These are phyloP conservation scores for Noctua fimbriata DNA, from an alignment of 2,888 invertebrate species.

Conservation along the genomic window DNA sequence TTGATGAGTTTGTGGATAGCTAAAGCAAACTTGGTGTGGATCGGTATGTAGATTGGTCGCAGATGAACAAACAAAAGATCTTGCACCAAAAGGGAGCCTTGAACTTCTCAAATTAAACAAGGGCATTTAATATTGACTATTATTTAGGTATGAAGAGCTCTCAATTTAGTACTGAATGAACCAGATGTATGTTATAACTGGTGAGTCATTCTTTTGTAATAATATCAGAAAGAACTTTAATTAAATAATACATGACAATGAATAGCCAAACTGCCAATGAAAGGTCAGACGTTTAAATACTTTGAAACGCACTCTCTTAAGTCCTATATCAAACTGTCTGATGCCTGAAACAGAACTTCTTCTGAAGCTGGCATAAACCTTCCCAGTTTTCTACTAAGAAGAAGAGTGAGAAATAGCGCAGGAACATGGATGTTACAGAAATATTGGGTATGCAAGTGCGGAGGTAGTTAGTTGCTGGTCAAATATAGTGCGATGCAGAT, in stretches of 20 bases:
- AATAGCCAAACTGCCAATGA: background rate
- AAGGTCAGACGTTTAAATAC: slow-evolving; percentile 1
- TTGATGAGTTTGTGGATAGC: background rate
- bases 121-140: slow-evolving; percentile 59
- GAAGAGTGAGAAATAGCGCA: no score
- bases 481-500: background rate
- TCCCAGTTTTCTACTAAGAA: background rate
- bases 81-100: slow-evolving; percentile 58
- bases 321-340: background rate
- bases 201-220: slow-evolving; percentile 39
- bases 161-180: slow-evolving; percentile 43
- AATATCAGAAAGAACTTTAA: slow-evolving; percentile 29
- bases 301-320: background rate
- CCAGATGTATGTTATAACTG: background rate
- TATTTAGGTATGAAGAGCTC: slow-evolving; percentile 57
- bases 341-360: background rate
- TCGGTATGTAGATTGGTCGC: slow-evolving; percentile 55
- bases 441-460: background rate
- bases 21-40: slow-evolving; percentile 22
- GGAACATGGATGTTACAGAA: background rate
- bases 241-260: slow-evolving; percentile 24
- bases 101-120: slow-evolving; percentile 64
- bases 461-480: background rate
- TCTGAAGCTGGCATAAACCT: background rate
- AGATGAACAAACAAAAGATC: slow-evolving; percentile 60